Base-by-base conservation (phyloP, 2,797 vertebrate genomes). In the Mus spretus region DNA sequence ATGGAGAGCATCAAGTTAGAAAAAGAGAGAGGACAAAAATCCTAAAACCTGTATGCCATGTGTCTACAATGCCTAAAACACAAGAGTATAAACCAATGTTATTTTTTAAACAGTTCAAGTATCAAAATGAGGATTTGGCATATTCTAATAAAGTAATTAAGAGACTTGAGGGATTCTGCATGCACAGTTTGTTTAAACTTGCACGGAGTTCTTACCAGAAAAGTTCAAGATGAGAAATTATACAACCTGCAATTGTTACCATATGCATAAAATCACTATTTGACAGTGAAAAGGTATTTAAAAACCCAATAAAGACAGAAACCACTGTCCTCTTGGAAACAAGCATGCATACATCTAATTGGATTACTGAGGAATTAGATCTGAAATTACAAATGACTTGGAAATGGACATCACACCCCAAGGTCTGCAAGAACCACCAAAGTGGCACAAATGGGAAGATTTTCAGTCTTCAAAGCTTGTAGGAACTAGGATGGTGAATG, bases 331-430 rank as follows among this genome's bases (percentile, higher is more conserved):
- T 95, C 61, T 65, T 91, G 78, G 95, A 98, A 96, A 96, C 26
- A 57, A 96, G 94, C 91, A 93, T 55, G 77, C 67, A 93, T 57
- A 88, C 57, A 89, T 95, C 90, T 97, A 92, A 96, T 97, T 95
- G 85, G 85, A 96, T 96, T 94, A 94, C 82, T 89, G 94, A 96
- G 88, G 90, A 97, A 96, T 97, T 97, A 96, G 96, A 97, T 97
- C 83, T 91, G 89, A 97, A 97, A 97, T 95, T 83, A 95, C 85
- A 94, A 81, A 92, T 40, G 88, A 50, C 90, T 96, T 94, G 86
- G 95, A 96, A 96, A 92, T 79, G 93, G 93, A 95, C 81, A 55
- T 65, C 88, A 26, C 89, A 86, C 88, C 75, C 96, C 37, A 28
- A 88, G 93, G 94, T 88, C 91, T 74, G 20, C 22, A 28, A 79